phyloP scores from a whole-genome alignment of 1,140 invertebrate genomes.

The Cydia fagiglandana region DNA sequence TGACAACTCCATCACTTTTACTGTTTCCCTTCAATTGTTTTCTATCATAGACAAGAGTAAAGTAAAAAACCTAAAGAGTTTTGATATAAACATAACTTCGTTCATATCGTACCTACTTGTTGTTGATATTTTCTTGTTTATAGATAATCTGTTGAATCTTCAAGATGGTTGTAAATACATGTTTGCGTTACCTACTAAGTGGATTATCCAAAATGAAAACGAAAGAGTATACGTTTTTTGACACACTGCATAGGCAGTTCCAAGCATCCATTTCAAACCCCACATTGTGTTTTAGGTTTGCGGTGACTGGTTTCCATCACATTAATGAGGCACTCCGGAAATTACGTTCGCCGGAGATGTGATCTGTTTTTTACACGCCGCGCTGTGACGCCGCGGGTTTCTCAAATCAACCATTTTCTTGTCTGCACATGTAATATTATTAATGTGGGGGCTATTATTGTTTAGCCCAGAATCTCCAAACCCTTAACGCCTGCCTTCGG shows the following conservation, averaged over 20 bases:
- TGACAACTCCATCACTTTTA: too few species aligned
- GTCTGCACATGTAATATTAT: neutral
- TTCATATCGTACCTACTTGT: too few species aligned
- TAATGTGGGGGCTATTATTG: neutral
- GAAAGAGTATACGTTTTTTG: neutral
- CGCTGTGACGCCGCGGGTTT: neutral
- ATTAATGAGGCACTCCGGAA: constrained; percentile 16
- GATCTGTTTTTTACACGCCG: neutral
- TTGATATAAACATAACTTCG: too few species aligned
- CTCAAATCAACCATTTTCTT: neutral
- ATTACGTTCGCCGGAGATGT: constrained; percentile 14
- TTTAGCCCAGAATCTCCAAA: neutral
- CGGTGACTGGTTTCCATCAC: neutral
- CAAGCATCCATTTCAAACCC: neutral
- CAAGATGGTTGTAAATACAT: too few species aligned
- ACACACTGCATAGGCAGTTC: neutral
- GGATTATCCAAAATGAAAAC: neutral
- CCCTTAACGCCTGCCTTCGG: too few species aligned
- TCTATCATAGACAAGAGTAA: too few species aligned
- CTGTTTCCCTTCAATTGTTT: too few species aligned
- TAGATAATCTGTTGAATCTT: too few species aligned
- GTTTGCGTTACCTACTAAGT: too few species aligned
- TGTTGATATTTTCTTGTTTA: too few species aligned
- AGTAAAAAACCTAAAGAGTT: too few species aligned
- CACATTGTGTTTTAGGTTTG: neutral